Evolutionary conservation across 2,888 invertebrate genomes (phyloP).

Genomic region (Polymixis flavicincta): DNA sequence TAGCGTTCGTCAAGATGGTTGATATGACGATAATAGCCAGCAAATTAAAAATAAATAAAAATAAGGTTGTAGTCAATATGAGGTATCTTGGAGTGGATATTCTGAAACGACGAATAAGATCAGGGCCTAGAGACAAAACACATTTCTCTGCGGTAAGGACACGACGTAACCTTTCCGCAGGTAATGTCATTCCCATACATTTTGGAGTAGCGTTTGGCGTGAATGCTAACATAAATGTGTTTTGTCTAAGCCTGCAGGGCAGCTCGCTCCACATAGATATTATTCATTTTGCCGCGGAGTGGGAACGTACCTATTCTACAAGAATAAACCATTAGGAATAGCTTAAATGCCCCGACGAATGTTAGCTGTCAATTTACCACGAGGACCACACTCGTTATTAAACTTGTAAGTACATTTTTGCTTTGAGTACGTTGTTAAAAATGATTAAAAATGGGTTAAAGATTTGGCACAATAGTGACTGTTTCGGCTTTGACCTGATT

Average conservation of each 20-base stretch:
- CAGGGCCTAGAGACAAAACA: too few relatives aligned
- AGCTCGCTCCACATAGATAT: neutral
- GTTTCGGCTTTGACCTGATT: neutral
- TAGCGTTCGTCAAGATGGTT: neutral
- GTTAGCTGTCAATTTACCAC: neutral
- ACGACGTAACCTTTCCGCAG: too few relatives aligned
- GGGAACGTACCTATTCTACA: neutral
- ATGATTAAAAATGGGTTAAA: neutral
- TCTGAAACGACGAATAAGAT: neutral
- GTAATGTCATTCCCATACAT: too few relatives aligned
- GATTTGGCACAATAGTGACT: neutral
- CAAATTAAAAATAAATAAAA: neutral
- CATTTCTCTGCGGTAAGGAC: too few relatives aligned
- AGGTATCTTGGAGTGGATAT: too few relatives aligned
- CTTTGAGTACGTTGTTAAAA: neutral
- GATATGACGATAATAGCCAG: neutral
- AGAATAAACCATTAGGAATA: neutral
- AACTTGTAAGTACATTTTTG: neutral
- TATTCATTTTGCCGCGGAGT: neutral
- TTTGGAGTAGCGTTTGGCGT: too few relatives aligned
- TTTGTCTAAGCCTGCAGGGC: too few relatives aligned
- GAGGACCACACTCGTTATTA: neutral
- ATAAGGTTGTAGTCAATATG: neutral
- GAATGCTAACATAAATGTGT: too few relatives aligned
- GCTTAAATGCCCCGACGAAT: neutral